phyloP scores from a whole-genome alignment of 2,113 vertebrate genomes.

The Scopus umbretta region DNA sequence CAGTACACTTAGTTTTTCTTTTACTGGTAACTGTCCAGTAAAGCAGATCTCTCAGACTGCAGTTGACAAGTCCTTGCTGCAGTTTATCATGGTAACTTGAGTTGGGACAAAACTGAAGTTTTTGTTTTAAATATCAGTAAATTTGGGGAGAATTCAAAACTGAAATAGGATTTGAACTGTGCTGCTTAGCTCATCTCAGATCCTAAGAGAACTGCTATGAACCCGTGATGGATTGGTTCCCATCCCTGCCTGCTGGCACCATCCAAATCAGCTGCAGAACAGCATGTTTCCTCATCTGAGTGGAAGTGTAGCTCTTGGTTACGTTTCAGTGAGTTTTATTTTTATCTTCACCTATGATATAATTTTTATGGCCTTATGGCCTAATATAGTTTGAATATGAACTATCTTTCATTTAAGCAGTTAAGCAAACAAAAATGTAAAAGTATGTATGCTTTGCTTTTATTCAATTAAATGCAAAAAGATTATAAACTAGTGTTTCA shows the following conservation, averaged over 20 bases:
- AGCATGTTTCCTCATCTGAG: rapidly evolving
- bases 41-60: not conserved
- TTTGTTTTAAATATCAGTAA: not conserved
- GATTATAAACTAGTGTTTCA: not conserved
- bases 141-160: not conserved
- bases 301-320: not conserved
- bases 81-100: not conserved
- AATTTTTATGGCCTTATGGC: not conserved
- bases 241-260: not conserved
- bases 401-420: not conserved
- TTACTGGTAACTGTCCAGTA: not conserved
- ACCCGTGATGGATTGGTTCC: not conserved
- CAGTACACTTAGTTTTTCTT: not conserved
- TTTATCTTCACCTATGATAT: not conserved
- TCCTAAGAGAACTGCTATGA: not conserved
- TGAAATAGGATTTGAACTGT: not conserved
- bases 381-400: not conserved
- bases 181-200: not conserved
- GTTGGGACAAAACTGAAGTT: rapidly evolving
- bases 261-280: not conserved
- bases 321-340: not conserved
- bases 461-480: not conserved
- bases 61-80: not conserved
- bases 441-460: not conserved
- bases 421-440: not conserved